Evolutionary conservation across 2,113 vertebrate species (phyloP).

Genomic region (Boulengerochromis microlepis): DNA sequence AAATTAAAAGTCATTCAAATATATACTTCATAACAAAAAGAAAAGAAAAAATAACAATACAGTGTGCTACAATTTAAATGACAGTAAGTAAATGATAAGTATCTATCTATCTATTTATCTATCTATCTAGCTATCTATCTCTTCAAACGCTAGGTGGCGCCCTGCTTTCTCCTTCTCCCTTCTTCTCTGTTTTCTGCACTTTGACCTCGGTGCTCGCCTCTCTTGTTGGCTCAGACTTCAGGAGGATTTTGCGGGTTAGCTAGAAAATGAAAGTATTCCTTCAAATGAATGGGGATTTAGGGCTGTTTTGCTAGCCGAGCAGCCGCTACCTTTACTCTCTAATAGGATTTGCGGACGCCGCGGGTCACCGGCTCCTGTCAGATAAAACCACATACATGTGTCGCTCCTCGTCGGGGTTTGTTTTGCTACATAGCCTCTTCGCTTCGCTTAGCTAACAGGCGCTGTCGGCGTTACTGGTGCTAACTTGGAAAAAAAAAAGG

Average conservation of each 20-base stretch:
- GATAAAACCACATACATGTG: not conserved
- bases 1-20: not conserved
- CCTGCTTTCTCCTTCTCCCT: not conserved
- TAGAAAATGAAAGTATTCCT: not conserved
- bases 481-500: not conserved
- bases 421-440: constrained; percentile 45
- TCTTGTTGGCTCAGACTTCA: not conserved
- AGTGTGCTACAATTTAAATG: not conserved
- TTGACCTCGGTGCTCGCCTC: not conserved
- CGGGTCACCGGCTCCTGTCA: not conserved
- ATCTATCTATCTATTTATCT: not conserved
- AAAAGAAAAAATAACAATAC: not conserved
- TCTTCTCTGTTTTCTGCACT: not conserved
- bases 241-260: not conserved
- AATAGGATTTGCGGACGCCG: not conserved
- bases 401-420: constrained; percentile 2
- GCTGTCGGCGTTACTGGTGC: not conserved
- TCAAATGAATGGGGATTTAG: not conserved
- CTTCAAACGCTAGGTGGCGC: constrained; percentile 28
- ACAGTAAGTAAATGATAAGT: not conserved
- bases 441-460: constrained; percentile 14
- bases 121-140: not conserved
- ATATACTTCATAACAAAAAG: not conserved
- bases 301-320: not conserved
- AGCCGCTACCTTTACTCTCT: not conserved